Percentiles rank a stretch among this genome's conserved stretches.
Evolutionary conservation across 53 echinoderm and acorn worm species (phyloP).

Genomic region (Crossaster papposus): DNA sequence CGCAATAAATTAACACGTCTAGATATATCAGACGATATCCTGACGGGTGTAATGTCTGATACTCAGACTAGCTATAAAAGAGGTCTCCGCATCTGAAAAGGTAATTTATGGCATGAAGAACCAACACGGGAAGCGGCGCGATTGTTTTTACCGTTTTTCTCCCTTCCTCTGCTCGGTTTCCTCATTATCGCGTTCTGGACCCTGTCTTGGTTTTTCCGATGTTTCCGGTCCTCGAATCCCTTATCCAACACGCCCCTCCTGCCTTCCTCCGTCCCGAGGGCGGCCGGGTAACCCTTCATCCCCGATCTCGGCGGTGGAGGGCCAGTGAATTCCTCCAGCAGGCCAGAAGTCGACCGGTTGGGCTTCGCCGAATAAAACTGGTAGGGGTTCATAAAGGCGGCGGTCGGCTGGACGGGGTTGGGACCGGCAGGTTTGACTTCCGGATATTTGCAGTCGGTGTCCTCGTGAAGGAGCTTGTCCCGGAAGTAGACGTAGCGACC

Average conservation of each 20-base stretch:
- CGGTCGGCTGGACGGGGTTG: background rate
- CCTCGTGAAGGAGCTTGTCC: conserved; percentile 75
- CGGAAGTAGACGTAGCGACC: conserved; percentile 77
- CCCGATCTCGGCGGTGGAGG: background rate
- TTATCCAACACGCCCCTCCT: background rate
- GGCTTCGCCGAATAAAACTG: background rate
- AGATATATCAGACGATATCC: too few species aligned
- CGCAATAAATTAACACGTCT: too few species aligned
- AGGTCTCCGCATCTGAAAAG: too few species aligned
- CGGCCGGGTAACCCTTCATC: background rate
- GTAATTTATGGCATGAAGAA: too few species aligned
- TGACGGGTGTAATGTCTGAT: too few species aligned
- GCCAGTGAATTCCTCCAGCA: background rate
- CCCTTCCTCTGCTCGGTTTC: conserved; percentile 40
- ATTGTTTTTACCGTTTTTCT: conserved; percentile 65
- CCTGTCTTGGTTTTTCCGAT: conserved; percentile 75
- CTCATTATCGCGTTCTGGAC: conserved; percentile 68
- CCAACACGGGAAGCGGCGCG: background rate
- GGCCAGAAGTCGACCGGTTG: background rate
- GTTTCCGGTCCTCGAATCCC: conserved; percentile 37
- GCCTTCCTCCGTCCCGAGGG: background rate
- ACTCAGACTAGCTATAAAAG: too few species aligned
- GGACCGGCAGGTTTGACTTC: conserved; percentile 38
- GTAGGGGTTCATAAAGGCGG: background rate
- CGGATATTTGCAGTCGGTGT: conserved; percentile 65